phyloP scores from a whole-genome alignment of 1,140 invertebrate genomes.

The Acromyrmex echinatior region DNA sequence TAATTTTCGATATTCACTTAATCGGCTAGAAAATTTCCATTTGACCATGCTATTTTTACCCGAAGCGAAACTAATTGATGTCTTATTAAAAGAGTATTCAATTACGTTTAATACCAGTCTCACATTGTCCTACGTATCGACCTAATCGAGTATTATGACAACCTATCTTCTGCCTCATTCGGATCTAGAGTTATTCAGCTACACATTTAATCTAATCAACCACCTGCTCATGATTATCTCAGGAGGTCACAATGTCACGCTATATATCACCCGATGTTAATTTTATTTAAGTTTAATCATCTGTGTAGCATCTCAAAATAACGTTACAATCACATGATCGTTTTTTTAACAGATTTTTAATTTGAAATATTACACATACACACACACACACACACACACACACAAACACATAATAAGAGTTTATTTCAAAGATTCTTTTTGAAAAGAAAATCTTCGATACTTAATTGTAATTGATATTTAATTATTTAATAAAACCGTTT shows the following conservation, averaged over 20 bases:
- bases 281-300: slow-evolving; percentile 15
- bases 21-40: slow-evolving; percentile 19
- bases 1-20: slow-evolving; percentile 27
- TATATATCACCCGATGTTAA: slow-evolving; percentile 6
- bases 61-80: slow-evolving; percentile 21
- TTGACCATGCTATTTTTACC: slow-evolving; percentile 18
- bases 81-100: slow-evolving; percentile 13
- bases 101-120: slow-evolving; percentile 35
- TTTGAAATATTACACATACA: neutral
- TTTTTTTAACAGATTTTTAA: neutral
- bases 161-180: slow-evolving; percentile 30
- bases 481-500: neutral
- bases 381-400: too few species aligned
- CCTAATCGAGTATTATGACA: slow-evolving; percentile 43
- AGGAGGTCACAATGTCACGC: slow-evolving; percentile 22
- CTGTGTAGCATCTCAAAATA: neutral
- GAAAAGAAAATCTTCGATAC: neutral
- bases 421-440: neutral
- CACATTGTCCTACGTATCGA: slow-evolving; percentile 23
- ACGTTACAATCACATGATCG: neutral
- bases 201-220: slow-evolving; percentile 42
- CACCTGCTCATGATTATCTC: slow-evolving; percentile 43
- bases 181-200: slow-evolving; percentile 3
- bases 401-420: neutral
- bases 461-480: neutral